phyloP scores from a whole-genome alignment of 2,797 vertebrate species.

The Semotilus atromaculatus region DNA sequence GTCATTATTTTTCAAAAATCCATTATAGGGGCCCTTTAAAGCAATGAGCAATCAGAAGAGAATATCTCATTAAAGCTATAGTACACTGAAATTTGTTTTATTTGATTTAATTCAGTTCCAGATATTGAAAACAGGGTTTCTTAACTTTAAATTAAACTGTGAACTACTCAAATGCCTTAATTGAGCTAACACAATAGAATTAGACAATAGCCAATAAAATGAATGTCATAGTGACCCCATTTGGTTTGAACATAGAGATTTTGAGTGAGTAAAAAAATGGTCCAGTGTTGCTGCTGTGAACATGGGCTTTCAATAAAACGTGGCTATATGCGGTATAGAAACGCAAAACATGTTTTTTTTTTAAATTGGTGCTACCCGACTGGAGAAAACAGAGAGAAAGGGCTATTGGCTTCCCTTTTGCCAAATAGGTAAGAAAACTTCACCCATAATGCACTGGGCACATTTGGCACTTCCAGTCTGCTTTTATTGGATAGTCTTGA shows the following conservation, averaged over 20 bases:
- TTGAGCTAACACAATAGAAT: neutral
- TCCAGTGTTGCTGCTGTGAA: neutral
- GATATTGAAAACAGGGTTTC: no score
- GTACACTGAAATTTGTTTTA: neutral
- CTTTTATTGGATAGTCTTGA: neutral
- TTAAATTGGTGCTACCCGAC: neutral
- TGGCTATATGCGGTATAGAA: neutral
- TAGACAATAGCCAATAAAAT: neutral
- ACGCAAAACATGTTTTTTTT: neutral
- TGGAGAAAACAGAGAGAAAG: neutral
- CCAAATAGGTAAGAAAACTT: neutral
- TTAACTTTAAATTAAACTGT: neutral
- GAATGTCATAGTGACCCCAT: neutral
- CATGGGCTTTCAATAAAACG: neutral
- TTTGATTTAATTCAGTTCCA: neutral
- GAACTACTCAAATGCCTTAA: neutral
- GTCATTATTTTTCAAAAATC: no score
- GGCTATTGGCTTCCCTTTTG: neutral
- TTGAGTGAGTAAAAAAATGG: neutral
- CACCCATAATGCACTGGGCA: neutral
- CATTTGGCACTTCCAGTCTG: neutral
- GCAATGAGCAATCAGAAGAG: neutral
- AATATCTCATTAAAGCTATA: neutral
- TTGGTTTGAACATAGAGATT: neutral
- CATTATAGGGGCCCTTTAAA: no score